Base-by-base conservation (phyloP, 2,113 vertebrate genomes). In the Drymodes brunneopygia region DNA sequence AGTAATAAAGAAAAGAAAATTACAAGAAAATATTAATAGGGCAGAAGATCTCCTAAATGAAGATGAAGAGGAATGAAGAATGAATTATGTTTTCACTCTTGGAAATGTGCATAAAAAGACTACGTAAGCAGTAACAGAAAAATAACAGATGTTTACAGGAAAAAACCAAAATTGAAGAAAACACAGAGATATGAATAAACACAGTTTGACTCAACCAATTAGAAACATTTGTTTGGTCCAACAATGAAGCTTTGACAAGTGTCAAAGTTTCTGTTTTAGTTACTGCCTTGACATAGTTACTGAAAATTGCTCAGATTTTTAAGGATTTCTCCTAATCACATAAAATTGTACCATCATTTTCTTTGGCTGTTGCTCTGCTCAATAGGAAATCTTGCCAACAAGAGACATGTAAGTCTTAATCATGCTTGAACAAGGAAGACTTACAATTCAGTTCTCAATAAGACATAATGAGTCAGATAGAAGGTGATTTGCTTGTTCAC, bases 291-390 rank as follows among this genome's bases (percentile, higher is more conserved):
- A 96, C 73, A 92, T 22, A 75, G 36, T 75, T 90, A 54, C 74
- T 88, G 90, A 83, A 95, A 97, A 97, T 86, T 75, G 93, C 73
- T 50, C 61, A 10, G 70, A 83, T 73, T 97, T 97, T 91, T 42
- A 81, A 85, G 74, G 88, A 92, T 96, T 95, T 94, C 66, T 96
- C 96, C 97, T 94, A 97, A 97, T 97, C 96, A 96, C 93, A 88
- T 74, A 58, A 97, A 97, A 97, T 78, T 86, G 78, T 66, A 69
- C 92, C 75, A 81, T 96, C 53, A 96, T 96, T 97, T 97, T 97
- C 94, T 96, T 92, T 86, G 95, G 57, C 90, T 94, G 95, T 92
- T 97, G 44, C 94, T 81, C 72, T 57, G 57, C 85, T 97, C 97
- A 96, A 90, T 54, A 95, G 94, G 58, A 94, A 96, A 96, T 97